Evolutionary conservation across 2,888 invertebrate species (phyloP), one percentile per base, ranked within the genome.

Genomic region (Masnerella sp.): DNA sequence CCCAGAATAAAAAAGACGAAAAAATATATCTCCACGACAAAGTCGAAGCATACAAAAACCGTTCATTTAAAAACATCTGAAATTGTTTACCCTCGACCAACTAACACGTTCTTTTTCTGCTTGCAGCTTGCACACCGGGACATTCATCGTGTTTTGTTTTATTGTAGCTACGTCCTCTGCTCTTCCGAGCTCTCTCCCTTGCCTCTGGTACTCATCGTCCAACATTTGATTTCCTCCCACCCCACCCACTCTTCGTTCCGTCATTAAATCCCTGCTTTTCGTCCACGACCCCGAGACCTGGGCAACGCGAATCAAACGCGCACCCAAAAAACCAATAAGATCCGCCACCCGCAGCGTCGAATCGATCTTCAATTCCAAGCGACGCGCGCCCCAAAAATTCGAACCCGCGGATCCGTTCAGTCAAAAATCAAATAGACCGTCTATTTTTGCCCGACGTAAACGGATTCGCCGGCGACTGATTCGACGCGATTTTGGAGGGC

Each of bases 81-180:
- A 40, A 36, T 43, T 59, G 49, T 38, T 38, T 45, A 32, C 45
- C 38, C 18, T 9, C 9, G 15, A 34, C 42, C 28, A 47, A 81
- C 81, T 82, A 80, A 81, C 77, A 73, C 72, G 62, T 76, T 75
- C 71, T 77, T 80, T 78, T 79, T 82, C 61, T 84, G 79, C 75
- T 86, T 84, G 58, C 86, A 86, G 86, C 86, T 86, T 86, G 86
- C 86, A 86, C 86, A 85, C 83, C 86, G 81, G 86, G 86, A 86
- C 86, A 86, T 86, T 85, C 86, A 84, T 86, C 86, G 85, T 86
- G 86, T 86, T 86, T 86, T 84, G 85, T 86, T 86, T 86, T 86
- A 82, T 86, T 86, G 86, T 86, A 86, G 85, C 86, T 82, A 78
- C 77, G 81, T 61, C 78, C 75, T 74, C 61, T 59, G 58, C 65